Evolutionary conservation across 2,888 invertebrate genomes (phyloP).

Genomic region (Cosmorhoe ocellata): DNA sequence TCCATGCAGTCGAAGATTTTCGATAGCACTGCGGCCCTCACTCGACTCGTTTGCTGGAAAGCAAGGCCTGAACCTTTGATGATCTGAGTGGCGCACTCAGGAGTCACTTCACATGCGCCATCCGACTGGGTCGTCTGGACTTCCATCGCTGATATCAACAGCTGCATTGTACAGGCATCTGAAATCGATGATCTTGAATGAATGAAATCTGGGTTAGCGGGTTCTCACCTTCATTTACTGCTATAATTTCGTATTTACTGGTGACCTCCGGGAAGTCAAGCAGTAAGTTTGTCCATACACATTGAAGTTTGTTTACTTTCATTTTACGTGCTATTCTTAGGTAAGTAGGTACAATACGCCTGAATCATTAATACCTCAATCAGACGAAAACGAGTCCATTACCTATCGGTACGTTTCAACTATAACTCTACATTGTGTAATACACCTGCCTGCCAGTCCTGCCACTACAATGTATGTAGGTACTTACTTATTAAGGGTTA

Average conservation of each 20-base stretch:
- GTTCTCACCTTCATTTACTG: slow-evolving; percentile 38
- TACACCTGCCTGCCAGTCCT: too few species aligned
- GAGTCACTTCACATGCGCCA: slow-evolving; percentile 62
- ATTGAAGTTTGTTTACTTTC: slow-evolving; percentile 1
- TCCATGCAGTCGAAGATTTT: slow-evolving; percentile 72
- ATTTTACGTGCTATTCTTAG: background rate
- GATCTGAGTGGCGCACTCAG: slow-evolving; percentile 66
- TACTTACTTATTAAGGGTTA: too few species aligned
- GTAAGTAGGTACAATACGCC: too few species aligned
- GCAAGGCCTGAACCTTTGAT: slow-evolving; percentile 70
- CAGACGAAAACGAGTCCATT: too few species aligned
- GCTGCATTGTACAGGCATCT: slow-evolving; percentile 77
- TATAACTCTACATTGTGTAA: too few species aligned
- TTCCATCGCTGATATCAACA: slow-evolving; percentile 74
- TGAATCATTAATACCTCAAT: too few species aligned
- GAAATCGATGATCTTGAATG: slow-evolving; percentile 37
- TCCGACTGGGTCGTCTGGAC: slow-evolving; percentile 64
- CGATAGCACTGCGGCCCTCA: slow-evolving; percentile 59
- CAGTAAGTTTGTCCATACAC: background rate
- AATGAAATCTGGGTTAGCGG: slow-evolving; percentile 37
- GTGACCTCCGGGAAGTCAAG: slow-evolving; percentile 16
- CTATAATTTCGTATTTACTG: slow-evolving; percentile 11
- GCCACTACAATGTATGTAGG: too few species aligned
- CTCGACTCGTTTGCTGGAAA: slow-evolving; percentile 69
- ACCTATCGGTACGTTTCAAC: too few species aligned